Evolutionary conservation across 2,888 invertebrate genomes (phyloP).

Genomic region (Netelia melanura): DNA sequence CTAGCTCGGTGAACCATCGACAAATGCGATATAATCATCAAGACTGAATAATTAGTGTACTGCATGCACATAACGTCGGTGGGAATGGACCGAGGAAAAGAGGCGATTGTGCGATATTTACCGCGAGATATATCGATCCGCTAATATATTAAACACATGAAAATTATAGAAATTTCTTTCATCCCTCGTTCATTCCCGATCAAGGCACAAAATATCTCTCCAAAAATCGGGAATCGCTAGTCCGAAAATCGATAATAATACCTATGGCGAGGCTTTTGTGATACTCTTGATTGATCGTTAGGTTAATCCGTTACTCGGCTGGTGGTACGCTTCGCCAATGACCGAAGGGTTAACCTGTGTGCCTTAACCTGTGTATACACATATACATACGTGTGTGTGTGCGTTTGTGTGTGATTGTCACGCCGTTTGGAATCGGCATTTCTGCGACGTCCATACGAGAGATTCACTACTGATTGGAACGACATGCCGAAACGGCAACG

Average conservation of each 20-base stretch:
- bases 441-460: constrained; percentile 29
- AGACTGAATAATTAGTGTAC: constrained; percentile 45
- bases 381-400: neutral
- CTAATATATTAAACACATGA: neutral
- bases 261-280: neutral
- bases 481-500: constrained; percentile 68
- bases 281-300: constrained; percentile 61
- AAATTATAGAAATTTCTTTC: constrained; percentile 2
- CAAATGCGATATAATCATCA: constrained; percentile 22
- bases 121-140: constrained; percentile 4
- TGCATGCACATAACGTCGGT: neutral
- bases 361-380: too few relatives aligned
- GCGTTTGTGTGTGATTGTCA: constrained; percentile 14
- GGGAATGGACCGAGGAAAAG: neutral
- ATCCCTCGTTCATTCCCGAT: neutral
- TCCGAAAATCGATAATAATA: constrained; percentile 32
- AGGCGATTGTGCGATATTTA: neutral
- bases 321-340: neutral
- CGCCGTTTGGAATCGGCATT: constrained; percentile 47
- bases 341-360: neutral
- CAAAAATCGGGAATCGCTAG: neutral
- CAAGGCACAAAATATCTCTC: neutral
- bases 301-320: constrained; percentile 56
- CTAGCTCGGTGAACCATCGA: neutral
- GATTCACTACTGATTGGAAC: constrained; percentile 74